A percentile compares a stretch with the other conserved stretches of the same genome.
These are phyloP conservation scores for Toxostoma redivivum DNA, from an alignment of 2,113 vertebrate genomes.

Conservation along the genomic window DNA sequence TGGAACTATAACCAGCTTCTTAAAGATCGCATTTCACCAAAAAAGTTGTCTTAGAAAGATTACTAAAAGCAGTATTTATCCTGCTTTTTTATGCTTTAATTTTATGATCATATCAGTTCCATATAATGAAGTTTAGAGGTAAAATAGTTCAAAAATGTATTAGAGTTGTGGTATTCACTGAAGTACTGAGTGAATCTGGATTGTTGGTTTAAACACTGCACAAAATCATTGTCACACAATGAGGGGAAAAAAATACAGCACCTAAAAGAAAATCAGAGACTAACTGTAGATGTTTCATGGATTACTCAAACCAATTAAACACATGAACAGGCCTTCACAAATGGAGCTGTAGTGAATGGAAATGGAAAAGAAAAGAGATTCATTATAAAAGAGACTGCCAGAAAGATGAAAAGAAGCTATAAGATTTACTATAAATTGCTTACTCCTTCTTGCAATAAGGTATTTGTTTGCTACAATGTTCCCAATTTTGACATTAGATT, in stretches of 20 bases:
- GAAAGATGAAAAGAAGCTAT: not conserved
- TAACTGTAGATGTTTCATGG: not conserved
- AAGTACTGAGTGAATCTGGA: not conserved
- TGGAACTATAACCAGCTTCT: not conserved
- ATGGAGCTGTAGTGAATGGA: not conserved
- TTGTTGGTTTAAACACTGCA: not conserved
- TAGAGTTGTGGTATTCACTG: not conserved
- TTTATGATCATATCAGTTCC: not conserved
- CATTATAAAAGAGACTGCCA: not conserved
- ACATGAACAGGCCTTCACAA: not conserved
- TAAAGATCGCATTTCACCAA: not conserved
- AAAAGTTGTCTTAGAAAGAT: not conserved
- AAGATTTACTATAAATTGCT: not conserved
- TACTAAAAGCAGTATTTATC: not conserved
- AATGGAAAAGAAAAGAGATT: not conserved
- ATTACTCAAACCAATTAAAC: not conserved
- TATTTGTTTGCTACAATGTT: not conserved
- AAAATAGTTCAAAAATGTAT: not conserved
- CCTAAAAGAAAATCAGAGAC: not conserved
- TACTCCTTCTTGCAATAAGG: not conserved
- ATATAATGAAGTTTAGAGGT: not conserved
- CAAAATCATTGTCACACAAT: not conserved
- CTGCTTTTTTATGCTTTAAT: not conserved
- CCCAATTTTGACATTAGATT: not conserved
- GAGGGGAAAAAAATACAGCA: not conserved